Base-by-base conservation (phyloP, 92 coral and sea anemone genomes). In the Umimayanthus kanabou region DNA sequence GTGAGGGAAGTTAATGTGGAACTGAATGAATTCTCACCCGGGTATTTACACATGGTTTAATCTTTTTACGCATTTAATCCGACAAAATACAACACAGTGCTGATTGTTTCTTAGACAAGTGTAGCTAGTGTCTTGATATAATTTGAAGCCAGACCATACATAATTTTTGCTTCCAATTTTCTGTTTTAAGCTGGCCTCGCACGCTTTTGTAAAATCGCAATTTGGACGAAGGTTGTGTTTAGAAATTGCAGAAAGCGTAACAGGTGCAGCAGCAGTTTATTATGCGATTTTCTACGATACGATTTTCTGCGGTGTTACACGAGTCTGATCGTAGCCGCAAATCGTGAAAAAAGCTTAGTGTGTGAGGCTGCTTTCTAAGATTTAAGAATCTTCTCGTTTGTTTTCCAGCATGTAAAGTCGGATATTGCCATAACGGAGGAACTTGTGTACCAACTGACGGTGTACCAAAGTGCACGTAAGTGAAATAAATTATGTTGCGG, bases 391-490 rank as follows among this genome's bases (percentile, higher is more conserved):
- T 55, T 16, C 40, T 73, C 11, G 29, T 72, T 30, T 89, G 57
- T 5, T 29, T 82, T 79, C 11, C 83, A 96, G 98, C 53, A 25
- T 94, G 98, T 82, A 82, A 91, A 6, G 3, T 72, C 2, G 85
- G 86, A 25, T 96, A 89, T 83, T 96, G 98, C 73, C 64, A 42
- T 29, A 90, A 96, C 64, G 94, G 92, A 53, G 94, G 94, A 64
- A 93, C 90, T 0, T 96, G 98, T 71, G 53, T 30, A 22, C 50
- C 75, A n/a, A 90, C 66, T 29, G 53, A 72, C 25, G 77, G 90
- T 45, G 76, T 50, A 2, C 89, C 98, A 50, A 23, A 67, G 49
- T 94, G 98, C 94, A 23, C 6, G 98, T 94, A 89, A 91, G 96
- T 91, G 16, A 80, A 53, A 53, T 15, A 53, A 53, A 18, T 53